Conservation (phyloP, 2,888 invertebrate species). For the Eupeodes luniger region DNA sequence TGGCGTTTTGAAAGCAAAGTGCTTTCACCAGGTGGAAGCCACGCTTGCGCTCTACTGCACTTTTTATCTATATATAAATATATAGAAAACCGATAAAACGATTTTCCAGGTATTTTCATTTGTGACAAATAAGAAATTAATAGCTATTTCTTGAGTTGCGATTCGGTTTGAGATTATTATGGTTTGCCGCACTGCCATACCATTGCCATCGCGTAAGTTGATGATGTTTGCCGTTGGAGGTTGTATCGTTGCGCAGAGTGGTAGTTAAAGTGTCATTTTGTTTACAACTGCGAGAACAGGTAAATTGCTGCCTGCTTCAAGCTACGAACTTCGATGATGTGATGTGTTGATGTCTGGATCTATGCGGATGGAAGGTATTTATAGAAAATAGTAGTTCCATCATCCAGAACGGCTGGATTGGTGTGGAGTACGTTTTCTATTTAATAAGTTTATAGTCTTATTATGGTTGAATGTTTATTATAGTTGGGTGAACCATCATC, state of each 20-base stretch:
- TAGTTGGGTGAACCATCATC: not conserved
- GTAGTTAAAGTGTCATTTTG: slow-evolving; percentile 71
- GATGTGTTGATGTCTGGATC: slow-evolving; percentile 14
- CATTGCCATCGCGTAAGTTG: not conserved
- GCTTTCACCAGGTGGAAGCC: slow-evolving; percentile 63
- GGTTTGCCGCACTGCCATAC: slow-evolving; percentile 4
- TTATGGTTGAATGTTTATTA: not conserved
- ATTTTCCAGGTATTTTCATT: slow-evolving; percentile 74
- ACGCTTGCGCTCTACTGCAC: slow-evolving; percentile 15
- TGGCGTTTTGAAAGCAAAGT: slow-evolving; percentile 43
- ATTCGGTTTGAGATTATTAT: slow-evolving; percentile 35
- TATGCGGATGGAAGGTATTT: no score
- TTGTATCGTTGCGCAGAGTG: not conserved
- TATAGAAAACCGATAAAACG: slow-evolving; percentile 49
- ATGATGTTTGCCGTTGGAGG: no score
- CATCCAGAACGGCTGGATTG: slow-evolving; percentile 33
- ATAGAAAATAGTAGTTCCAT: not conserved
- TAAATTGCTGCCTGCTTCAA: slow-evolving; percentile 49
- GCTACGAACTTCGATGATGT: not conserved
- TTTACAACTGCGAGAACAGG: slow-evolving; percentile 55
- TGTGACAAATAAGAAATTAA: slow-evolving; percentile 76
- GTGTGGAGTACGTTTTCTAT: not conserved
- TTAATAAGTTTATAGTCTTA: slow-evolving; percentile 7
- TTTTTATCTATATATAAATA: not conserved
- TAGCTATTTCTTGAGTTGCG: slow-evolving; percentile 54